These are phyloP conservation scores for Copidosoma aretas DNA, from an alignment of 2,888 invertebrate genomes.

Conservation along the genomic window DNA sequence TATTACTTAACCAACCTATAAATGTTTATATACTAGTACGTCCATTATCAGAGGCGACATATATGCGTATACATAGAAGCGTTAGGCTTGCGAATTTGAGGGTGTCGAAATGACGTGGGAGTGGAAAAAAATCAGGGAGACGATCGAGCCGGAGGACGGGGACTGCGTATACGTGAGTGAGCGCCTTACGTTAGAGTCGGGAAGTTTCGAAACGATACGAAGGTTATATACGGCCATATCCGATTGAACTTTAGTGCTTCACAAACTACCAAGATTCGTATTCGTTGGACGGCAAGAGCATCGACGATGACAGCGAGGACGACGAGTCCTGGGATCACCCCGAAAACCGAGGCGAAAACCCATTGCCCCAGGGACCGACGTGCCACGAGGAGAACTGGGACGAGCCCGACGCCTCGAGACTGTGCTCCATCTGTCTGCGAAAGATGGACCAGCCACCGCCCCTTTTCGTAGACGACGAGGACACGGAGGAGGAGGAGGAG, in stretches of 20 bases:
- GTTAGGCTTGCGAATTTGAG: background rate
- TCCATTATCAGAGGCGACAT: no score
- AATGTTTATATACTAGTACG: no score
- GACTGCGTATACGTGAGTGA: background rate
- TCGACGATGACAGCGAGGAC: slow-evolving; percentile 2
- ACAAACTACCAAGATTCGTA: background rate
- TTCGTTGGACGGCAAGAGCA: background rate
- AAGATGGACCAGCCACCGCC: slow-evolving; percentile 4
- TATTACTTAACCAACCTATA: no score
- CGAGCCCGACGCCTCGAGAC: slow-evolving; percentile 1
- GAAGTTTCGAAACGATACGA: no score
- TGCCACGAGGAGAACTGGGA: slow-evolving; percentile 20
- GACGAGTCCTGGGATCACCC: background rate
- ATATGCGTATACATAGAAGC: no score
- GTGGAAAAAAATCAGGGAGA: background rate
- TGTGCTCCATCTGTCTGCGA: slow-evolving; percentile 3
- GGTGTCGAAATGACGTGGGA: background rate
- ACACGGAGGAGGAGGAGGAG: no score
- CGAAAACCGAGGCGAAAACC: background rate
- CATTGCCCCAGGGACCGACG: background rate
- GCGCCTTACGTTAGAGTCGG: no score
- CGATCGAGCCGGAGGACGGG: no score
- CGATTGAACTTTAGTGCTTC: background rate
- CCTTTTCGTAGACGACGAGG: no score
- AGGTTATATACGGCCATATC: no score